Conservation (phyloP, 2,113 vertebrate species). For the Eulemur macaco region DNA sequence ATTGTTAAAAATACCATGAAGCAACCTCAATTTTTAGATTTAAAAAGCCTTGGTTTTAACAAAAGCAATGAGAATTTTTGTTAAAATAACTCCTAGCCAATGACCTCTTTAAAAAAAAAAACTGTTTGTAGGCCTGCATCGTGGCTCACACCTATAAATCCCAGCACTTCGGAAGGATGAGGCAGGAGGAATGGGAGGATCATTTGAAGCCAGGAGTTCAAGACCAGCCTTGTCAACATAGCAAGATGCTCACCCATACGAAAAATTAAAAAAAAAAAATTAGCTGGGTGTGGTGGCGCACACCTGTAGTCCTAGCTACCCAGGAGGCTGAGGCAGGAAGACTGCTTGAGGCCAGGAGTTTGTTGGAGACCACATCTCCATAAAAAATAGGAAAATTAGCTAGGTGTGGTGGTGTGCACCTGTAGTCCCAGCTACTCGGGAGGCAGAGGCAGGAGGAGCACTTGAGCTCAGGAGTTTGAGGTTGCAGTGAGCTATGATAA, state of each 20-base stretch:
- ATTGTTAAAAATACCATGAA: not conserved
- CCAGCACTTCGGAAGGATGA: too few relatives aligned
- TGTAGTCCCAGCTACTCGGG: not conserved
- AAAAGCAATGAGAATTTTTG: not conserved
- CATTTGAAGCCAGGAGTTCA: too few relatives aligned
- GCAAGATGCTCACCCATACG: too few relatives aligned
- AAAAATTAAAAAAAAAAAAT: not conserved
- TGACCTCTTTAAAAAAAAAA: not conserved
- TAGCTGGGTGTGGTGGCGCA: not conserved
- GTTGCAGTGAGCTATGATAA: not conserved
- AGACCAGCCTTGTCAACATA: too few relatives aligned
- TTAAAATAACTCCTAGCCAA: not conserved
- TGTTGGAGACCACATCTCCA: not conserved
- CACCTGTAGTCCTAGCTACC: not conserved
- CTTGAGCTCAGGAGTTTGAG: not conserved
- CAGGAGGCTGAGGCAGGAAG: not conserved
- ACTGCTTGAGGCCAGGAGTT: not conserved
- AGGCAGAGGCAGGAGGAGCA: not conserved
- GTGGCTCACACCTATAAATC: too few relatives aligned
- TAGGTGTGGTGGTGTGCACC: not conserved
- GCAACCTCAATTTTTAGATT: not conserved
- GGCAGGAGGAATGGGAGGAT: too few relatives aligned
- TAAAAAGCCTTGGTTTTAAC: slow-evolving; percentile 13
- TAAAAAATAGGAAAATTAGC: not conserved
- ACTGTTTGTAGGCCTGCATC: too few relatives aligned